Evolutionary conservation across 2,113 vertebrate genomes (phyloP), one percentile per base, ranked within the genome.

Genomic region (Hyla sarda): DNA sequence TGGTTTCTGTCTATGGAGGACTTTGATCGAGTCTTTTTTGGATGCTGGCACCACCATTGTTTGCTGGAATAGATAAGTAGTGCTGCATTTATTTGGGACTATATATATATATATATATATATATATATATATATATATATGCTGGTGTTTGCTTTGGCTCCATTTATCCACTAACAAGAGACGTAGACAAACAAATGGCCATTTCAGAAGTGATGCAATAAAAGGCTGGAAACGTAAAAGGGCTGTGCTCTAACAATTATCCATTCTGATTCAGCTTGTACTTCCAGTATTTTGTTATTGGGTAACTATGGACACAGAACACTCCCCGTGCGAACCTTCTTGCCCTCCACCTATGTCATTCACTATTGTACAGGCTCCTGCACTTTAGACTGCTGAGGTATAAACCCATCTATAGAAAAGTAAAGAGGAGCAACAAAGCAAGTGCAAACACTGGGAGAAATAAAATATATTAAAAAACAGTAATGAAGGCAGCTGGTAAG

Each of bases 281-380:
- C 28, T 65, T 23, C 82, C 52, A 58, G 34, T 47, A 76, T 25
- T 2, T 48, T 77, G 86, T 87, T 87, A 50, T 77, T 77, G 48
- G 82, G 86, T 83, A 87, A 47, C 86, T 69, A 87, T 77, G 58
- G 72, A 52, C 60, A 87, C 72, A 77, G 13, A 19, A 52, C 41
- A 72, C 80, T 83, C 73, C 73, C 73, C 41, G 4, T 0, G 41
- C 10, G 56, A 25, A 14, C 58, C 65, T 77, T 76, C 34, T 10
- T 3, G 73, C 37, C 6, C 4, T 25, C 60, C 71, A 84, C 72
- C 52, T 75, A 30, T 5, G 25, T 62, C 48, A 48, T 2, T 50
- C 83, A 34, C 58, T 21, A 34, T 41, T 23, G n/a, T 77, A 41
- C 58, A 32, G 25, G 2, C 25, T 60, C 16, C 32, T 30, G 11